A percentile compares a stretch with the other conserved stretches of the same genome.
Evolutionary conservation across 2,797 vertebrate genomes (phyloP).

Genomic region (Myotis daubentonii): DNA sequence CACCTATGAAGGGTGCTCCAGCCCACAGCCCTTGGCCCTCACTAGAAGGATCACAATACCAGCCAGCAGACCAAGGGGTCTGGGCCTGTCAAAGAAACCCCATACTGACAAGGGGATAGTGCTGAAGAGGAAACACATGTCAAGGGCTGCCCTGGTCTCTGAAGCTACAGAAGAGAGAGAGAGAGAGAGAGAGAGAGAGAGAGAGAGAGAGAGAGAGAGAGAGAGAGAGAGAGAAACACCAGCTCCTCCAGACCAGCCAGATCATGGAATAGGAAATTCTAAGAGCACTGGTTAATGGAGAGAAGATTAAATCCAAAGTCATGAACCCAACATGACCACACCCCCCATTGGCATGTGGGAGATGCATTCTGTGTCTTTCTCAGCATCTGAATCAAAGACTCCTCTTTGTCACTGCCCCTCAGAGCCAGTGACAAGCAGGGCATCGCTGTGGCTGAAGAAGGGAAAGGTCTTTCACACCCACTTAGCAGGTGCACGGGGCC

Average conservation of each 20-base stretch:
- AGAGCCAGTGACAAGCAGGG: conserved; percentile 43
- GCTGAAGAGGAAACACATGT: background rate
- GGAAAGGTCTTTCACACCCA: conserved; percentile 73
- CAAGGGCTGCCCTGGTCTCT: background rate
- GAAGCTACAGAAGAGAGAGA: background rate
- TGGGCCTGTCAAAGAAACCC: background rate
- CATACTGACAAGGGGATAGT: background rate
- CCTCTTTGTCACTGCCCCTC: conserved; percentile 47
- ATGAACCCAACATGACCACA: background rate
- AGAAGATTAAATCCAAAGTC: background rate
- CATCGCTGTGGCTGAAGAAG: conserved; percentile 36
- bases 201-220: background rate
- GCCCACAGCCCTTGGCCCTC: background rate
- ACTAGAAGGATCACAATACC: background rate
- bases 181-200: background rate
- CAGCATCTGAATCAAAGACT: background rate
- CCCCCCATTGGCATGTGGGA: background rate
- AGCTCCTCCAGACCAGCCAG: background rate
- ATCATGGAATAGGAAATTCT: background rate
- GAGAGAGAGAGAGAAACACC: too few species aligned
- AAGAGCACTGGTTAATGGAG: background rate
- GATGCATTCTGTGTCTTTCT: background rate
- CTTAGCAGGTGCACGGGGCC: conserved; percentile 59
- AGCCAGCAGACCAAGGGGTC: background rate
- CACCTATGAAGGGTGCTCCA: background rate